Percentiles rank a stretch among this genome's conserved stretches.
Evolutionary conservation across 2,888 invertebrate genomes (phyloP).

Genomic region (Argyresthia goedartella): DNA sequence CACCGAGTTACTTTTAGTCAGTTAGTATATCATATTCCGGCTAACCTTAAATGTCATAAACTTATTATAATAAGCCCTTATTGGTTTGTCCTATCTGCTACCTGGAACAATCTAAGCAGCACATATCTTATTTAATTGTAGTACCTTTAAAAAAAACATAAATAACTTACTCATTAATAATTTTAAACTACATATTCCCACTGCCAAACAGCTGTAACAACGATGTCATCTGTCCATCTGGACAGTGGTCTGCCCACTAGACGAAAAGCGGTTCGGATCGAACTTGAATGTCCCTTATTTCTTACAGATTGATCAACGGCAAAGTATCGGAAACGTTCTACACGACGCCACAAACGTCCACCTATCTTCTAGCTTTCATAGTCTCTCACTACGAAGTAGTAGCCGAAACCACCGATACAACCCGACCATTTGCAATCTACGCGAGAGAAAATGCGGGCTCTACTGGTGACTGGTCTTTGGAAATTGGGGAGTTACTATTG

Average conservation of each 20-base stretch:
- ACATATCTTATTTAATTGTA: no score
- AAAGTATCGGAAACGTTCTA: constrained; percentile 53
- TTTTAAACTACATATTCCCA: no score
- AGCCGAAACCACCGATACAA: constrained; percentile 15
- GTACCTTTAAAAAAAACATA: no score
- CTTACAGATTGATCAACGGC: constrained; percentile 24
- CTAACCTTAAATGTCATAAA: no score
- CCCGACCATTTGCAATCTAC: constrained; percentile 45
- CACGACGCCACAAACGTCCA: constrained; percentile 78
- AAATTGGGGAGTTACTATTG: constrained; percentile 55
- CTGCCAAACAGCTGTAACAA: no score
- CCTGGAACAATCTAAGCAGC: no score
- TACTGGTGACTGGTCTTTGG: constrained; percentile 52
- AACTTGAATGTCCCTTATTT: neutral
- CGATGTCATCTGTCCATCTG: no score
- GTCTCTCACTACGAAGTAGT: constrained; percentile 78
- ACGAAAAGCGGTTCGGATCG: no score
- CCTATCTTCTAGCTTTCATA: constrained; percentile 88
- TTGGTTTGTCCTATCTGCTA: no score
- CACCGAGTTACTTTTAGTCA: neutral
- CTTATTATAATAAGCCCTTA: no score
- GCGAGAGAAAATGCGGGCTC: constrained; percentile 48
- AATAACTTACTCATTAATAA: neutral
- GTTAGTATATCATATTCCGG: no score
- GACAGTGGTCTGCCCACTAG: no score